Percentiles rank a stretch among this genome's conserved stretches.
phyloP scores from a whole-genome alignment of 2,113 vertebrate genomes.

The Actenoides hombroni region DNA sequence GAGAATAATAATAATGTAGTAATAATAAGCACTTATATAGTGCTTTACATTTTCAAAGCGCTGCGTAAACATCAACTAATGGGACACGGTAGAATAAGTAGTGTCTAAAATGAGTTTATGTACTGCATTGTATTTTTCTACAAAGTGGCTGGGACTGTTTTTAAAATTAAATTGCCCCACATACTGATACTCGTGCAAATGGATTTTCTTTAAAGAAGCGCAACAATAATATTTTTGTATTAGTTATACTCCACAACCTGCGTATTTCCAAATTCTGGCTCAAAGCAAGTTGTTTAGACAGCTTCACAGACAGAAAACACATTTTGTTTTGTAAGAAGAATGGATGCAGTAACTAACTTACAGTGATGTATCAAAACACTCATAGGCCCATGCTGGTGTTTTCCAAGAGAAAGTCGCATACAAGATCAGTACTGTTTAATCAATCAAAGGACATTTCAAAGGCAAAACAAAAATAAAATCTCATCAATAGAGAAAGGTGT shows the following conservation, averaged over 20 bases:
- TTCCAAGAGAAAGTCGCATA: constrained; percentile 32
- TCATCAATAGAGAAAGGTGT: not conserved
- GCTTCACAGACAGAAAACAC: constrained; percentile 40
- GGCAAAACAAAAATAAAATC: no score
- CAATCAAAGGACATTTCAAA: constrained; percentile 54
- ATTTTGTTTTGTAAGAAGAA: constrained; percentile 59
- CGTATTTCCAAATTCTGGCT: not conserved
- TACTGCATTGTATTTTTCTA: constrained; percentile 53
- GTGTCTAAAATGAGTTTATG: constrained; percentile 66
- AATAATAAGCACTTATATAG: constrained; percentile 73
- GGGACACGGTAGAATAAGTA: constrained; percentile 59
- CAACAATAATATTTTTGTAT: not conserved
- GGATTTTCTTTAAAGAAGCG: not conserved
- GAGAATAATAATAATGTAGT: constrained; percentile 70
- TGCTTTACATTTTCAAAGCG: constrained; percentile 64
- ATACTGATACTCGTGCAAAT: constrained; percentile 33
- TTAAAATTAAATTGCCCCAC: constrained; percentile 42
- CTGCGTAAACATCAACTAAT: constrained; percentile 67
- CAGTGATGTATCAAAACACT: constrained; percentile 29
- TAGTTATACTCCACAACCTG: not conserved
- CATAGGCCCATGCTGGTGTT: constrained; percentile 5
- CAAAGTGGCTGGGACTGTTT: constrained; percentile 26
- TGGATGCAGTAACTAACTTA: constrained; percentile 46
- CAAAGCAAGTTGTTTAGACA: constrained; percentile 42
- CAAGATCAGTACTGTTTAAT: constrained; percentile 9